These are phyloP conservation scores for Drosophila serrata DNA, from an alignment of 1,140 invertebrate species.

Conservation along the genomic window DNA sequence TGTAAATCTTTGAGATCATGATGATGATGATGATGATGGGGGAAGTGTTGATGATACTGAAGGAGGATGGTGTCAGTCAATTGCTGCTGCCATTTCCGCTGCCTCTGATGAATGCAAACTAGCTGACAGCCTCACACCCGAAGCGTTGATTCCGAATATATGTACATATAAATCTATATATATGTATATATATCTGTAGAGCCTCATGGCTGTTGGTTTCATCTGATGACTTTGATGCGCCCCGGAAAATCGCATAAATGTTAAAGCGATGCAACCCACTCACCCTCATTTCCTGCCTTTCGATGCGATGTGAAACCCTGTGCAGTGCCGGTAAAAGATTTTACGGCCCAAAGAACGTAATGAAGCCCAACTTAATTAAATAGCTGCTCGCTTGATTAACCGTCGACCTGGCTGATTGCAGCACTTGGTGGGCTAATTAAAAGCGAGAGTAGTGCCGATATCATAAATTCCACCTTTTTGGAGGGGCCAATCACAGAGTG, in stretches of 20 bases:
- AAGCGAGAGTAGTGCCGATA: slow-evolving; percentile 33
- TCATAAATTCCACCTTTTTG: slow-evolving; percentile 58
- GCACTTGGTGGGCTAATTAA: slow-evolving; percentile 65
- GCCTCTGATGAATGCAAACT: slow-evolving; percentile 71
- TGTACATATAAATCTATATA: too few species aligned
- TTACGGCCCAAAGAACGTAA: slow-evolving; percentile 25
- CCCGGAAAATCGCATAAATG: slow-evolving; percentile 68
- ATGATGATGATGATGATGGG: not conserved
- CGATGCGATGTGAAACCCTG: not conserved
- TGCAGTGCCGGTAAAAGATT: slow-evolving; percentile 30
- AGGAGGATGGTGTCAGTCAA: slow-evolving; percentile 62
- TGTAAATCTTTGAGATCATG: slow-evolving; percentile 63
- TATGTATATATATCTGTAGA: slow-evolving; percentile 4
- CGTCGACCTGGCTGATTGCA: slow-evolving; percentile 37
- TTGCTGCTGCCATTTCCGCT: slow-evolving; percentile 41
- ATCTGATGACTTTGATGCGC: slow-evolving; percentile 60
- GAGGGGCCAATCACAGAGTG: slow-evolving; percentile 1
- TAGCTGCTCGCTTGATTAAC: slow-evolving; percentile 72
- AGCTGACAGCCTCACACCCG: slow-evolving; percentile 43
- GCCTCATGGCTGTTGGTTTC: slow-evolving; percentile 29
- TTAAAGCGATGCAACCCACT: slow-evolving; percentile 41
- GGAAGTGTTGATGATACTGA: slow-evolving; percentile 26
- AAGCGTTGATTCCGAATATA: slow-evolving; percentile 17
- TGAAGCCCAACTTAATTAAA: slow-evolving; percentile 70
- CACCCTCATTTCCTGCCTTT: slow-evolving; percentile 5